Evolutionary conservation across 2,888 invertebrate genomes (phyloP).

Genomic region (Prostheceraeus crozeri): DNA sequence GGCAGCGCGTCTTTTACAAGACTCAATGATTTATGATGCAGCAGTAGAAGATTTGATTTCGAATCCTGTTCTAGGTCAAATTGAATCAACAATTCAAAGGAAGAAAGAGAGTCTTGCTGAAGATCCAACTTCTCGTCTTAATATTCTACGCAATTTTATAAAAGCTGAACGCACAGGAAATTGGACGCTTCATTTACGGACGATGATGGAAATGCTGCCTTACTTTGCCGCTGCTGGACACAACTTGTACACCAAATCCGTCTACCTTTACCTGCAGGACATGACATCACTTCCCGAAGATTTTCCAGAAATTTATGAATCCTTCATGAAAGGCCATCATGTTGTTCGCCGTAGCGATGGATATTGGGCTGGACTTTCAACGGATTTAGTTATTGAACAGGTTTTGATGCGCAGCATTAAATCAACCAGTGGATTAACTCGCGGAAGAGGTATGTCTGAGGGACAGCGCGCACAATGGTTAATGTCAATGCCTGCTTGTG

Average conservation of each 20-base stretch:
- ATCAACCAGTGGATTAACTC: slow-evolving; percentile 42
- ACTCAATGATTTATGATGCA: too few species aligned
- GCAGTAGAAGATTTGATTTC: too few species aligned
- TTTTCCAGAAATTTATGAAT: slow-evolving; percentile 40
- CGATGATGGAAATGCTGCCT: slow-evolving; percentile 40
- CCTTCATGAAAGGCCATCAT: slow-evolving; percentile 40
- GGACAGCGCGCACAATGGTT: slow-evolving; percentile 41
- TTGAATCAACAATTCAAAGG: too few species aligned
- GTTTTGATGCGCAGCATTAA: slow-evolving; percentile 43
- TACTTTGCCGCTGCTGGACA: slow-evolving; percentile 43
- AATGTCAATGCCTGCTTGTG: background rate
- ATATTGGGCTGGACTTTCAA: slow-evolving; percentile 44
- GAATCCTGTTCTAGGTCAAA: too few species aligned
- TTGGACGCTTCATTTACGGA: slow-evolving; percentile 37
- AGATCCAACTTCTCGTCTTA: too few species aligned
- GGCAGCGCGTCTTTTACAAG: too few species aligned
- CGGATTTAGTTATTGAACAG: slow-evolving; percentile 45
- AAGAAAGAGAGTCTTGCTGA: too few species aligned
- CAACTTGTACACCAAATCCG: slow-evolving; percentile 43
- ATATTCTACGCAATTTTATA: slow-evolving; percentile 36
- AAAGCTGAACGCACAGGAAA: slow-evolving; percentile 34
- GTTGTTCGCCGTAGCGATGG: slow-evolving; percentile 41
- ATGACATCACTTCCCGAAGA: slow-evolving; percentile 42
- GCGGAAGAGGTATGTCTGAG: slow-evolving; percentile 42
- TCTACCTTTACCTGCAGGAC: slow-evolving; percentile 43